Base-by-base conservation (phyloP, 2,113 vertebrate species). In the Sapajus apella region DNA sequence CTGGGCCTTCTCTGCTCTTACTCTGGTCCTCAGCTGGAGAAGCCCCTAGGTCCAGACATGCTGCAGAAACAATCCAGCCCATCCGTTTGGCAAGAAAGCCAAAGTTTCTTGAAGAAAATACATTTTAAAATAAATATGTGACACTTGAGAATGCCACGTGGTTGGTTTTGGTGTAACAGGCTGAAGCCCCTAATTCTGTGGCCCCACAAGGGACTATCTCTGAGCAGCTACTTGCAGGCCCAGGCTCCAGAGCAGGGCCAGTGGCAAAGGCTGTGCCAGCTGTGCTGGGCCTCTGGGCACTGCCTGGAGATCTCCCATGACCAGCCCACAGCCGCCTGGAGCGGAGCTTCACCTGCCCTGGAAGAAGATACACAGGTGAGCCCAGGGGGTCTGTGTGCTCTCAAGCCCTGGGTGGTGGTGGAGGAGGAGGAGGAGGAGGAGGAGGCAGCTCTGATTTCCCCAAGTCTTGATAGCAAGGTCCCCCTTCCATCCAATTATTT, bases 21-120 rank as follows among this genome's bases (percentile, higher is more conserved):
- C 61, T 96, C 85, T 10, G 17, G 50, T 68, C 91, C 43, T 89
- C 12, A 3, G 3, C 40, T 32, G 9, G 88, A 87, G 72, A 94
- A 95, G 72, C 81, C 84, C 72, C 83, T 2, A 6, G 58, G 92
- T 93, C 61, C 87, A 83, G 40, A 50, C 37, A 32, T 40, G 45
- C 56, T 61, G 88, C 76, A 50, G 55, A 91, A 94, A 95, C 37
- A 85, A 80, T n/a, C 40, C 70, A 87, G 47, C 82, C 52, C 73
- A 76, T 90, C 35, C 58, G 88, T 75, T 84, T 91, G 94, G 96
- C 88, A 97, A 97, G 89, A 97, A 97, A 95, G 18, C 50, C 70
- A 90, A 73, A 86, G 80, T 75, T 87, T 94, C 83, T 93, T 75
- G 70, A 79, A 40, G 47, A 94, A 85, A 81, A 45, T 70, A 50